Evolutionary conservation across 1,140 invertebrate species (phyloP).

Genomic region (Leptinotarsa lineolata): DNA sequence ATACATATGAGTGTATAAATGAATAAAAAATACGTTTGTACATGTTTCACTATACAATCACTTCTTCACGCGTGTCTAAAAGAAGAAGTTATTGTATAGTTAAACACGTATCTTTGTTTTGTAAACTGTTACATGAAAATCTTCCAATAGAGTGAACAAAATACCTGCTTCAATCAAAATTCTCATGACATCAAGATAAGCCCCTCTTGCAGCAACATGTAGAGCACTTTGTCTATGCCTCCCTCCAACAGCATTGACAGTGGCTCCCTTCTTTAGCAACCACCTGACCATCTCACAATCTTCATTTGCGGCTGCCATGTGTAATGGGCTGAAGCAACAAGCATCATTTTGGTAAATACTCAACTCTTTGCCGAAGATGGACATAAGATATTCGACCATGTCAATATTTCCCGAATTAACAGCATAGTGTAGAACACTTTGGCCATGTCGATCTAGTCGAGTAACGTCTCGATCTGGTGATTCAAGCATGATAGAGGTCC

Average conservation of each 20-base stretch:
- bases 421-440: constrained; percentile 66
- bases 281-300: constrained; percentile 62
- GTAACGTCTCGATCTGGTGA: constrained; percentile 51
- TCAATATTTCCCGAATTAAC: constrained; percentile 59
- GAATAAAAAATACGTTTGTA: too few relatives aligned
- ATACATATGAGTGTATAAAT: too few relatives aligned
- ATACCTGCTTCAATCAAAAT: constrained; percentile 63
- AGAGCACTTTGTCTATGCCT: constrained; percentile 82
- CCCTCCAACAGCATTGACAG: constrained; percentile 70
- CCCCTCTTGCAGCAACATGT: constrained; percentile 82
- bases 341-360: constrained; percentile 50
- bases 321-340: constrained; percentile 57
- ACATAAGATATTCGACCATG: constrained; percentile 56
- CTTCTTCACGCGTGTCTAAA: too few relatives aligned
- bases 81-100: too few relatives aligned
- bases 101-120: too few relatives aligned
- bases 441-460: constrained; percentile 59
- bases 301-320: constrained; percentile 63
- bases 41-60: too few relatives aligned
- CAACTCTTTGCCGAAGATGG: constrained; percentile 46
- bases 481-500: constrained; percentile 57
- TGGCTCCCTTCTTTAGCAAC: constrained; percentile 85
- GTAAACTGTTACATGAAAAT: too few relatives aligned
- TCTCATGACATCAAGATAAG: constrained; percentile 60
- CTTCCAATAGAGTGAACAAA: not conserved